These are phyloP conservation scores for Cygnus buccinator DNA, from an alignment of 2,113 vertebrate genomes.

Conservation along the genomic window DNA sequence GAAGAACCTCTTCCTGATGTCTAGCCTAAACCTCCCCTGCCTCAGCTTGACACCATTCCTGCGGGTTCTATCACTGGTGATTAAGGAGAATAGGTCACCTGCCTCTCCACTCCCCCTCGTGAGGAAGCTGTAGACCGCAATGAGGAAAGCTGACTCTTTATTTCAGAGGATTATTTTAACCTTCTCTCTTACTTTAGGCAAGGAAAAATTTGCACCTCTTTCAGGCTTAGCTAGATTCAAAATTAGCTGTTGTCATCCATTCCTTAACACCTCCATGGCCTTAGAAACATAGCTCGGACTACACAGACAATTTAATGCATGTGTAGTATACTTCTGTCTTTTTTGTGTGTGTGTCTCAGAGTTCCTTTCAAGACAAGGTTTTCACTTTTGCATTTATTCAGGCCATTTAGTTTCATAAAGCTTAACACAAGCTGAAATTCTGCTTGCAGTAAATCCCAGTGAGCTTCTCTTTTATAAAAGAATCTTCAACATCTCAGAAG, in stretches of 20 bases:
- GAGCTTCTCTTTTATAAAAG: not conserved
- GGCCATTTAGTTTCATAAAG: not conserved
- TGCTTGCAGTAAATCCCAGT: not conserved
- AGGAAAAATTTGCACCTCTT: not conserved
- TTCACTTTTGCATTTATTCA: constrained; percentile 17
- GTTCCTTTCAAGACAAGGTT: not conserved
- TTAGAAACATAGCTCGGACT: not conserved
- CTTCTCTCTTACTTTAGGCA: not conserved
- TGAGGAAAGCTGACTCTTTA: not conserved
- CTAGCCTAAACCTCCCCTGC: no score
- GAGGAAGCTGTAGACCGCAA: no score
- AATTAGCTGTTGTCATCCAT: not conserved
- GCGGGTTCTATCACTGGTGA: no score
- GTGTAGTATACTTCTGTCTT: not conserved
- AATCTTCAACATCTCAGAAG: not conserved
- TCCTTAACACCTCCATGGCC: not conserved
- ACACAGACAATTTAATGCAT: not conserved
- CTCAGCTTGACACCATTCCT: no score
- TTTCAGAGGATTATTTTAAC: constrained; percentile 7
- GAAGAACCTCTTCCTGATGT: no score
- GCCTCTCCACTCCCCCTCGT: no score
- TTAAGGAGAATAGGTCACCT: no score
- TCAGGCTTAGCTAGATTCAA: not conserved
- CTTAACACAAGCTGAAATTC: not conserved
- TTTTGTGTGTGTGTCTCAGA: not conserved